A percentile compares a stretch with the other conserved stretches of the same genome.
Evolutionary conservation across 2,797 vertebrate species (phyloP).

Genomic region (Calcarius lapponicus): DNA sequence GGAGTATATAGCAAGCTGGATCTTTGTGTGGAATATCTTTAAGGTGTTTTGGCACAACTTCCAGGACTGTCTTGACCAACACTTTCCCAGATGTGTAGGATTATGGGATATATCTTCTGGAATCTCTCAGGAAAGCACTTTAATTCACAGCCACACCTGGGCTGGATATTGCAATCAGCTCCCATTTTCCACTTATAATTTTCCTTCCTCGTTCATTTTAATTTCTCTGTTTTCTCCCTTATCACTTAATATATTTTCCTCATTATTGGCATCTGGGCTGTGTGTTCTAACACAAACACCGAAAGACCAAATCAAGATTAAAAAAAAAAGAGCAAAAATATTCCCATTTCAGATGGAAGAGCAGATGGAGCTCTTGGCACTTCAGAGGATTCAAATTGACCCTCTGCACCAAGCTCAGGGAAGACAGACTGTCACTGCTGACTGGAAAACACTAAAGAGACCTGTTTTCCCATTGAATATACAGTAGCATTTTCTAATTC

Average conservation of each 20-base stretch:
- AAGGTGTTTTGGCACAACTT: conserved; percentile 69
- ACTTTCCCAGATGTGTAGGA: conserved; percentile 62
- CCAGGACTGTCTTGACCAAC: conserved; percentile 59
- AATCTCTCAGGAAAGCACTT: conserved; percentile 52
- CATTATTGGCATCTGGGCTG: conserved; percentile 73
- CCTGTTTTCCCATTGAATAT: conserved; percentile 55
- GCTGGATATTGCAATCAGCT: conserved; percentile 31
- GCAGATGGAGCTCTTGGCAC: conserved; percentile 83
- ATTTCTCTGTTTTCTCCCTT: conserved; percentile 62
- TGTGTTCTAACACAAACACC: conserved; percentile 68
- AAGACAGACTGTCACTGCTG: conserved; percentile 77
- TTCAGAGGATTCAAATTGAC: conserved; percentile 79
- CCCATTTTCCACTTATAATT: conserved; percentile 25
- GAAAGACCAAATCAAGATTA: conserved; percentile 77
- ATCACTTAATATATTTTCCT: conserved; percentile 69
- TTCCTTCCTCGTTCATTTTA: conserved; percentile 57
- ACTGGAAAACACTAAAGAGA: conserved; percentile 65
- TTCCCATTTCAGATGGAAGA: conserved; percentile 82
- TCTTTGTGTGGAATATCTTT: conserved; percentile 59
- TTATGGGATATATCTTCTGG: conserved; percentile 57
- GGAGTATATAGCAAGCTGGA: conserved; percentile 44
- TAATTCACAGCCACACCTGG: conserved; percentile 62
- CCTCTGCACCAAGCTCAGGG: conserved; percentile 75
- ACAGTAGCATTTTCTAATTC: conserved; percentile 58
- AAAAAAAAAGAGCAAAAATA: conserved; percentile 76